Base-by-base conservation (phyloP, 2,888 invertebrate genomes). In the Aspidiotus destructor region DNA sequence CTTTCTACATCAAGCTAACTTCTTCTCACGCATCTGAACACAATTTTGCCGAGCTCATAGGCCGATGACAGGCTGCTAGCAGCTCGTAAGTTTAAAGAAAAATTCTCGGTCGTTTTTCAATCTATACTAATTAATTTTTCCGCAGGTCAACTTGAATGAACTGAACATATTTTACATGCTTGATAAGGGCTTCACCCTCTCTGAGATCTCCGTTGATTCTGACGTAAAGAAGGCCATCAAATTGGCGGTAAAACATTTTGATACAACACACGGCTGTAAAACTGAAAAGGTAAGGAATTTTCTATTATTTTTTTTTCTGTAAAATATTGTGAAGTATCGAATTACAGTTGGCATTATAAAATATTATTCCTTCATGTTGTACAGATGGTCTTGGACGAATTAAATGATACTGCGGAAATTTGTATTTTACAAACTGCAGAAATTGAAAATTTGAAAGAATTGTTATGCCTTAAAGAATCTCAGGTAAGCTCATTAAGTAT, bases 221-320 rank as follows among this genome's bases (percentile, higher is more conserved):
- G 91, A 93, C 73, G 85, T 92, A 63, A 83, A 81, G 73, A 78
- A 79, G 16, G 83, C 85, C 2, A 83, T 92, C 77, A 79, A 78
- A 62, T 83, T 84, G 75, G 84, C 85, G 7, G 76, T 82, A 0
- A 75, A 78, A 13, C 83, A 87, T 76, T 78, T 89, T 44, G 80
- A 83, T 71, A 82, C 69, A 5, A 53, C 48, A 7, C 65, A 68
- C 62, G 57, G 60, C 16, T 69, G 69, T 17, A 67, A 62, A 15
- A 61, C 60, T 8, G 55, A 71, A 69, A 54, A 70, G 67, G 72
- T 72, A 68, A 42, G 6, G 2, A 48, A 28, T 28, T 28, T 28
- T 5, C 28, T 5, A 28, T 28, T n/a, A n/a, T n/a, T n/a, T n/a
- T n/a, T 44, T 44, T 44, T 8, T 44, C 48, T 44, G 48, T 44